Percentiles rank a stretch among this genome's conserved stretches.
Conservation (phyloP, 2,888 invertebrate genomes). For the Chymomyza amoena region DNA sequence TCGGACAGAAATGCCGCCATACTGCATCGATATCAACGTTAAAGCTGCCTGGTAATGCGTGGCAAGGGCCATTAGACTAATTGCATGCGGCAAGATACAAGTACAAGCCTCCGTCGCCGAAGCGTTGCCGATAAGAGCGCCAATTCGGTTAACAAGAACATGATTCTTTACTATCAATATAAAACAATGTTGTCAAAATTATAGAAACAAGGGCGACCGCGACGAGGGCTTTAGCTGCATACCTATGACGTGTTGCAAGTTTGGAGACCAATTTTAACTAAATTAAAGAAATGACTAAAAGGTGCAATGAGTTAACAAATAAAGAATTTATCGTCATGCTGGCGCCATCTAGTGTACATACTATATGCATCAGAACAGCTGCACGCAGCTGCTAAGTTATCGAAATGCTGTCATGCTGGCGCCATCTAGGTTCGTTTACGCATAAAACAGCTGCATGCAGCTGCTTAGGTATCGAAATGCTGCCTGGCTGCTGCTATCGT, state of each 20-base stretch:
- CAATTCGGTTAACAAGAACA: slow-evolving; percentile 30
- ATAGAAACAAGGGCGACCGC: background rate
- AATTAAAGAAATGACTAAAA: background rate
- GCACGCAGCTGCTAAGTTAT: background rate
- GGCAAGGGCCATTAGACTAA: slow-evolving; percentile 48
- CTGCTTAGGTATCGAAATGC: background rate
- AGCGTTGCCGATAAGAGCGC: slow-evolving; percentile 9
- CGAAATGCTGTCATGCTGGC: background rate
- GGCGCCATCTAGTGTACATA: slow-evolving; percentile 35
- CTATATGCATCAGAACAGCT: background rate
- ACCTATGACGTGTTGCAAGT: background rate
- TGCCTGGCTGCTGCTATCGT: background rate
- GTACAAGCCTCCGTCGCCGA: slow-evolving; percentile 3
- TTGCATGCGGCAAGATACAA: slow-evolving; percentile 17
- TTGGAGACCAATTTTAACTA: background rate
- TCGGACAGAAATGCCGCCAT: slow-evolving; percentile 10
- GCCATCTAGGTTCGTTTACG: too few species aligned
- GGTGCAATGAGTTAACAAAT: slow-evolving; percentile 30
- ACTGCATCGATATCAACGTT: slow-evolving; percentile 7
- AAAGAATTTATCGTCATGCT: slow-evolving; percentile 15
- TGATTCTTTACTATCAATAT: slow-evolving; percentile 53
- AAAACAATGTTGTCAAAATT: background rate
- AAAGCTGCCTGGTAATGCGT: slow-evolving; percentile 32
- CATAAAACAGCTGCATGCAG: background rate
- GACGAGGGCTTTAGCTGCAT: background rate